Evolutionary conservation across 2,888 invertebrate genomes (phyloP).

Genomic region (Psococerastis gibbosa): DNA sequence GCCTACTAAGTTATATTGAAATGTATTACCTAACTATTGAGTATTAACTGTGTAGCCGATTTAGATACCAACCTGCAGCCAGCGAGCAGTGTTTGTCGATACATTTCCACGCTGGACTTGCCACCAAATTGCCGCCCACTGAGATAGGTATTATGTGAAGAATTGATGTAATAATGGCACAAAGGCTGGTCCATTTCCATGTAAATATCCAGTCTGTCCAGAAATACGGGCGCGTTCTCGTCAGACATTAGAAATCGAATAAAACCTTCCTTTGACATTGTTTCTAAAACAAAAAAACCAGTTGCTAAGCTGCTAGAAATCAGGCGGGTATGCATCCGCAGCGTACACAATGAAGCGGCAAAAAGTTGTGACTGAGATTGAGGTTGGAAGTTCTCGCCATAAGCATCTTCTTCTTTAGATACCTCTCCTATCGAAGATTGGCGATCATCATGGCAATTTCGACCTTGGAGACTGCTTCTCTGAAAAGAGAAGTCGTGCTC

Average conservation of each 20-base stretch:
- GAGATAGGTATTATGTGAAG: slow-evolving; percentile 90
- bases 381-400: too few relatives aligned
- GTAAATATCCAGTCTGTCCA: slow-evolving; percentile 91
- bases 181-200: slow-evolving; percentile 99
- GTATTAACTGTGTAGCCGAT: too few relatives aligned
- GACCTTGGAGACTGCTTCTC: too few relatives aligned
- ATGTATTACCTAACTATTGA: too few relatives aligned
- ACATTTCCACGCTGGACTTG: slow-evolving; percentile 98
- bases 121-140: slow-evolving; percentile 95
- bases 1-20: neutral
- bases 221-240: slow-evolving; percentile 97
- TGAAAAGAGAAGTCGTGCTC: too few relatives aligned
- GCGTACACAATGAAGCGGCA: too few relatives aligned
- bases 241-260: slow-evolving; percentile 98
- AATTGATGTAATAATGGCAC: slow-evolving; percentile 97
- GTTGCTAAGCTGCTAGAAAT: neutral
- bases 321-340: too few relatives aligned
- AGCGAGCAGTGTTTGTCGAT: slow-evolving; percentile 86
- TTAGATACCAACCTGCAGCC: too few relatives aligned
- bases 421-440: too few relatives aligned
- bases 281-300: slow-evolving; percentile 33
- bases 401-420: too few relatives aligned
- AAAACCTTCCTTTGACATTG: slow-evolving; percentile 84
- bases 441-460: too few relatives aligned
- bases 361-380: too few relatives aligned